A percentile compares a stretch with the other conserved stretches of the same genome.
phyloP scores from a whole-genome alignment of 2,797 vertebrate species.

The Falco rusticolus region DNA sequence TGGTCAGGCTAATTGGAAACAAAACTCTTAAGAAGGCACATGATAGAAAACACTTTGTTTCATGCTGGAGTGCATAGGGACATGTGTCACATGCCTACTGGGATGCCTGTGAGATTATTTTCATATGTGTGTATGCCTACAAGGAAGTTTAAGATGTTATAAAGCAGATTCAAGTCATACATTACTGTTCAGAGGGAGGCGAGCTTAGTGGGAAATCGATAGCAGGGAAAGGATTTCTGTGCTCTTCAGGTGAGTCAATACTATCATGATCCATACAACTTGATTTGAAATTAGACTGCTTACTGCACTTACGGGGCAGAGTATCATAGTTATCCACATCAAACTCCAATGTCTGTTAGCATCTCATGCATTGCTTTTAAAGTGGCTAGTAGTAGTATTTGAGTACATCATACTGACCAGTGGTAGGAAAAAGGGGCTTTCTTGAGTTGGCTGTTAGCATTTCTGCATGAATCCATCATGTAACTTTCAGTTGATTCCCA shows the following conservation, averaged over 20 bases:
- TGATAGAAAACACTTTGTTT: not conserved
- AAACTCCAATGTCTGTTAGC: not conserved
- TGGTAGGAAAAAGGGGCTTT: not conserved
- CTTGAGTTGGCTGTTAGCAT: not conserved
- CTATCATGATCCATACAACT: not conserved
- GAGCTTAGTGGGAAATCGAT: not conserved
- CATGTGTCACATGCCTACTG: rapidly evolving
- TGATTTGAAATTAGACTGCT: not conserved
- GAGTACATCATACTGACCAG: not conserved
- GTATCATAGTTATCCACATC: not conserved
- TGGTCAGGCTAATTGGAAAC: not conserved
- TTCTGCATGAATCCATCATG: not conserved
- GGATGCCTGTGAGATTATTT: not conserved
- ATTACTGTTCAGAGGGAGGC: not conserved
- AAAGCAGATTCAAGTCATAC: not conserved
- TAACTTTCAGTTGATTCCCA: not conserved
- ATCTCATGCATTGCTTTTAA: not conserved
- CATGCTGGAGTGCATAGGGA: not conserved
- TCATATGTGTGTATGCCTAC: not conserved
- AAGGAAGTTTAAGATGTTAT: not conserved
- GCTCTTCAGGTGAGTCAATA: not conserved
- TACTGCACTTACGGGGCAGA: not conserved
- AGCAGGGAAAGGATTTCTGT: not conserved
- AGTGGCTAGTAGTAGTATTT: not conserved
- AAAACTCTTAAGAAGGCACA: not conserved